Evolutionary conservation across 1,140 invertebrate genomes (phyloP), one percentile per base, ranked within the genome.

Genomic region (Rhopalosiphum padi): DNA sequence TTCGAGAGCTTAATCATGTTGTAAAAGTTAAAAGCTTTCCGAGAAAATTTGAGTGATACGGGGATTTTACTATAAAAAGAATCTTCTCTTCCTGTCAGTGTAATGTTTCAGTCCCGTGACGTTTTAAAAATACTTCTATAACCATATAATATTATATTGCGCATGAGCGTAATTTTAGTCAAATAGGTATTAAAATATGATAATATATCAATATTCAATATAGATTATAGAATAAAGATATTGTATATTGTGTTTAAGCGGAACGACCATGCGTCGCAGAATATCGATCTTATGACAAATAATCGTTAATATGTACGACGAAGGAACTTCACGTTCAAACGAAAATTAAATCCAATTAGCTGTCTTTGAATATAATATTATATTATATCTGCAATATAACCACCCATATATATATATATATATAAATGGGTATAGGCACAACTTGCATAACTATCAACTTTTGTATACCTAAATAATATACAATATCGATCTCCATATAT

Each of bases 11-110:
- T 90, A 68, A 68, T 68, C 37, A 21, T 7, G 41, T 90, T 60
- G 41, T 68, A 43, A 90, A 68, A 90, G 37, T 68, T 68, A 90
- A 90, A 90, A 90, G 53, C 89, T 68, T 90, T 90, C 15, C 23
- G 2, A 15, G 41, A 90, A 60, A 60, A 60, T 90, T 41, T 43
- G 48, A 55, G n/a, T 89, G 88, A 37, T 89, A 53, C 48, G 48
- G 35, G 18, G 22, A 89, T 53, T 86, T 46, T 6, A 25, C 41
- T 77, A 41, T 37, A 35, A 51, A n/a, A 88, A 46, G 46, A 9
- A 46, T 87, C 15, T 25, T 21, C n/a, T 88, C 5, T n/a, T 53
- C 30, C 9, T 53, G 51, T 55, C 51, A 53, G 46, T 87, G 25
- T 87, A 87, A 48, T n/a, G 18, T 87, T 87, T 48, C 35, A n/a